Evolutionary conservation across 1,140 invertebrate species (phyloP), one percentile per base, ranked within the genome.

Genomic region (Eupeodes corollae): DNA sequence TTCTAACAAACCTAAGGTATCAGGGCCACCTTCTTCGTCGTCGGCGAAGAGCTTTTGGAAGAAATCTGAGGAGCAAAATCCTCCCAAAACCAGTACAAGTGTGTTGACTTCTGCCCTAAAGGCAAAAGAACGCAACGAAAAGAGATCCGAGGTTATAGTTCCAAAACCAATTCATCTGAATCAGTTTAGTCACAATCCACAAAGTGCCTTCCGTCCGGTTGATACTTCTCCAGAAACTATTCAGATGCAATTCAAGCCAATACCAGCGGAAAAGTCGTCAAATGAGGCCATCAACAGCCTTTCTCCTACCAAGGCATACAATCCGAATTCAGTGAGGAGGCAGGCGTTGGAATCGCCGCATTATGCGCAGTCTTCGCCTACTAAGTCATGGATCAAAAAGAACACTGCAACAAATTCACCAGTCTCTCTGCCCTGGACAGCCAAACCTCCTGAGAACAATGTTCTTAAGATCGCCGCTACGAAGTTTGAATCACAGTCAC

Each of bases 121-220:
- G 19, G 14, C 51, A 56, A 6, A 31, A 50, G 14, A 26, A 26
- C 21, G 21, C 21, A 26, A 26, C 8, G 21, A 26, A 26, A 26
- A 26, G 21, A 26, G 21, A 26, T 3, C 3, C 8, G 21, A 26
- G 8, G 21, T 26, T 26, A 8, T 34, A 5, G 26, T 73, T 5
- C 71, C 75, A n/a, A 73, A 74, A 60, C 75, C 75, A 18, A 65
- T 74, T 26, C 74, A 75, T 1, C 71, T 78, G 0, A 78, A 78
- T 59, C 73, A 78, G 48, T 82, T 82, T 53, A 78, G 75, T 26
- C 79, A 80, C 52, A 77, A 77, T 5, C 76, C 77, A 3, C 72
- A 76, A 67, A 79, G 78, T 19, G 77, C 77, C 30, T 81, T 81
- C 53, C 77, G 75, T 55, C 78, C 79, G 5, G 40, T 42, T 26